phyloP scores from a whole-genome alignment of 2,113 vertebrate genomes.

The Colius striatus region DNA sequence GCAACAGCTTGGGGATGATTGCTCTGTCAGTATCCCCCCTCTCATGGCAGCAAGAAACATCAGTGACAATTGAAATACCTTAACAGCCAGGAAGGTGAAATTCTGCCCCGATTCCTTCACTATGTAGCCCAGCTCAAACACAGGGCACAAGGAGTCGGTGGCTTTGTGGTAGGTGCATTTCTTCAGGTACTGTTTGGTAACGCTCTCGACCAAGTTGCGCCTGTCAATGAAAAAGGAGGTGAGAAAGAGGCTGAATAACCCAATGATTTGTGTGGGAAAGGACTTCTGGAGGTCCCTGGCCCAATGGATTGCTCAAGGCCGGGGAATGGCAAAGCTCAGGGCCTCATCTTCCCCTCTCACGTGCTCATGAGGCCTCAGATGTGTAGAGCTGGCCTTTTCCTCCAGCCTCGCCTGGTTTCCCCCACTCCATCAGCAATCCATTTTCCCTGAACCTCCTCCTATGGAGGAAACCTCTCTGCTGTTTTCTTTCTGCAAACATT shows the following conservation, averaged over 20 bases:
- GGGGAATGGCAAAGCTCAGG: background rate
- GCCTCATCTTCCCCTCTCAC: fast-evolving
- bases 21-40: background rate
- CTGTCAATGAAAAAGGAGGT: conserved; percentile 54
- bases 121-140: conserved; percentile 89
- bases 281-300: background rate
- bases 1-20: background rate
- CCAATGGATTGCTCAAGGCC: background rate
- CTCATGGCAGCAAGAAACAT: background rate
- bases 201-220: conserved; percentile 88
- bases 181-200: conserved; percentile 79
- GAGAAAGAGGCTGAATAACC: background rate
- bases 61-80: conserved; percentile 68
- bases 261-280: background rate
- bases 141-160: conserved; percentile 83
- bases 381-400: background rate
- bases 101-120: conserved; percentile 84
- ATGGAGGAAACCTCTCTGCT: background rate
- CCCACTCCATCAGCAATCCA: background rate
- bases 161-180: conserved; percentile 81
- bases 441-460: background rate
- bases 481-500: background rate
- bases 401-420: background rate
- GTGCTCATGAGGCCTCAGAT: background rate
- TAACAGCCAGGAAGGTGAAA: conserved; percentile 82